These are phyloP conservation scores for Benitochromis conjunctus DNA, from an alignment of 2,113 vertebrate species.

Conservation along the genomic window DNA sequence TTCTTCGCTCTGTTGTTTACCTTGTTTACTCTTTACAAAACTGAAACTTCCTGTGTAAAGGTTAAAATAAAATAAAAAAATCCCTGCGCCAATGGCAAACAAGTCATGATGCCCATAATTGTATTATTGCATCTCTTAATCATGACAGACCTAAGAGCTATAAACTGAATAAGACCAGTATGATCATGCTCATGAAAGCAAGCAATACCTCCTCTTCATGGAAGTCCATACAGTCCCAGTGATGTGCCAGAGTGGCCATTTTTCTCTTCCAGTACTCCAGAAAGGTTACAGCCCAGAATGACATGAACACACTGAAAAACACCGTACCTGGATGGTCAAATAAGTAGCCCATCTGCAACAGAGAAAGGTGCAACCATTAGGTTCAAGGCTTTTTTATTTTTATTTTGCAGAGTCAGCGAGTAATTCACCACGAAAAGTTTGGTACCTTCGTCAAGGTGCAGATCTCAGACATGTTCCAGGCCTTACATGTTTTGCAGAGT, in stretches of 20 bases:
- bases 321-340: constrained; percentile 79
- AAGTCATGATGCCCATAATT: neutral
- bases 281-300: constrained; percentile 80
- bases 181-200: neutral
- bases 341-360: constrained; percentile 73
- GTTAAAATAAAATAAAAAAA: neutral
- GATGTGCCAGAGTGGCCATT: constrained; percentile 76
- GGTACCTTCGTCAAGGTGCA: constrained; percentile 80
- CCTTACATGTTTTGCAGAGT: constrained; percentile 74
- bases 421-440: neutral
- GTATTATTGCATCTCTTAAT: neutral
- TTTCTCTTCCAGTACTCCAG: constrained; percentile 81
- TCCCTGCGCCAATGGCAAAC: neutral
- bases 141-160: neutral
- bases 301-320: constrained; percentile 83
- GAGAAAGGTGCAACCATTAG: neutral
- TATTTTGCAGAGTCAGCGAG: neutral
- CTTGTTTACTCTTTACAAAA: neutral
- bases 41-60: neutral
- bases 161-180: neutral
- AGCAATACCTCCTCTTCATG: constrained; percentile 75
- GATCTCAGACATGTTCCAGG: constrained; percentile 80
- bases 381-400: neutral
- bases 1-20: neutral
- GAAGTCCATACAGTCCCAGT: constrained; percentile 82